These are phyloP conservation scores for Colistium nudipinnis DNA, from an alignment of 2,113 vertebrate species.

Conservation along the genomic window DNA sequence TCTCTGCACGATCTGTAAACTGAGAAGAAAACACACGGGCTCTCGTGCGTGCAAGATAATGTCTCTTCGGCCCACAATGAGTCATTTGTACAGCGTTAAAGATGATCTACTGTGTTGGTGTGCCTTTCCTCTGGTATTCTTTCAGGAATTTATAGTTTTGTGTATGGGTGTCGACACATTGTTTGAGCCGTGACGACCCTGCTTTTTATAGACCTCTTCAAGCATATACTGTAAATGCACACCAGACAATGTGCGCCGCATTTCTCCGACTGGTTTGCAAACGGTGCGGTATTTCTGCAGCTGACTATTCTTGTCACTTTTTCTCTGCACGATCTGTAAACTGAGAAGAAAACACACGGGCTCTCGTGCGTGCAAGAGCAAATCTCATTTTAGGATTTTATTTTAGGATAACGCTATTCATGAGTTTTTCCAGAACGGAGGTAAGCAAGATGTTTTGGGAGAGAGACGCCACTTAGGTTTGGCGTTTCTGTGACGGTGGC, in stretches of 20 bases:
- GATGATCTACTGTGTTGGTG: background rate
- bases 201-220: slow-evolving; percentile 28
- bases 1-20: background rate
- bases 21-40: slow-evolving; percentile 20
- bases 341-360: slow-evolving; percentile 22
- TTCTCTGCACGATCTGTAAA: background rate
- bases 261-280: background rate
- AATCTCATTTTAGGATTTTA: slow-evolving; percentile 33
- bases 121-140: slow-evolving; percentile 5
- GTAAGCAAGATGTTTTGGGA: slow-evolving; percentile 10
- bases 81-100: background rate
- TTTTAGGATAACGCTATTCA: slow-evolving; percentile 36
- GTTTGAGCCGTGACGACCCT: slow-evolving; percentile 14
- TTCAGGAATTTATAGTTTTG: slow-evolving; percentile 13
- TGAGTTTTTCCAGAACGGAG: slow-evolving; percentile 17
- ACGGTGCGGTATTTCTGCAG: background rate
- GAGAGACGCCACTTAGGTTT: background rate
- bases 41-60: background rate
- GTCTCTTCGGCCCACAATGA: background rate
- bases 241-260: slow-evolving; percentile 11
- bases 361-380: slow-evolving; percentile 4
- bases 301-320: slow-evolving; percentile 29
- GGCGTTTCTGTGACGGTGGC: slow-evolving; percentile 8
- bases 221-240: slow-evolving; percentile 1
- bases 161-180: background rate